phyloP scores from a whole-genome alignment of 2,113 vertebrate genomes.

The Porphyrio hochstetteri region DNA sequence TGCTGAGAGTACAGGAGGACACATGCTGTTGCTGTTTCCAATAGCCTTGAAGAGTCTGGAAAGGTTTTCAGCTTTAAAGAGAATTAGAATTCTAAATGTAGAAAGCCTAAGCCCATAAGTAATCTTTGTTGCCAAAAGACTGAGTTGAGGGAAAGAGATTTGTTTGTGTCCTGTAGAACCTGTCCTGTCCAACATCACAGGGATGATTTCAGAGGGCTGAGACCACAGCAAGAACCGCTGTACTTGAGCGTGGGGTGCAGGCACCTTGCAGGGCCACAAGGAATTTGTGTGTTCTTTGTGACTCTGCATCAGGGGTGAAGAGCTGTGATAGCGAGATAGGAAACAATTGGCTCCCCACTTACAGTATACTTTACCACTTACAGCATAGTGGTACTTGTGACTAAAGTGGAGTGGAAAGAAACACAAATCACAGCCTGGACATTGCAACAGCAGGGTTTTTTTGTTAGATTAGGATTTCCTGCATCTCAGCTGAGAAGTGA shows the following conservation, averaged over 20 bases:
- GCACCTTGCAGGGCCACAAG: not conserved
- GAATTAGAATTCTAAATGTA: constrained; percentile 25
- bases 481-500: not conserved
- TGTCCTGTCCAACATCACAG: fast-evolving
- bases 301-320: fast-evolving
- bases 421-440: not conserved
- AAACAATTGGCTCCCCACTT: not conserved
- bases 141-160: not conserved
- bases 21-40: constrained; percentile 17
- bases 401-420: not conserved
- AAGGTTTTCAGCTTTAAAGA: constrained; percentile 16
- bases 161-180: not conserved
- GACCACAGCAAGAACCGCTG: not conserved
- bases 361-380: not conserved
- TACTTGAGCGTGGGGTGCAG: not conserved
- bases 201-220: not conserved
- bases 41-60: not conserved
- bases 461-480: not conserved
- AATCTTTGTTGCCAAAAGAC: not conserved
- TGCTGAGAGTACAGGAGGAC: constrained; percentile 40
- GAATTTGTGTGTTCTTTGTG: not conserved
- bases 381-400: not conserved
- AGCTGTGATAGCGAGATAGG: not conserved
- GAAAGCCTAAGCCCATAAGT: not conserved
- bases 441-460: not conserved